phyloP scores from a whole-genome alignment of 2,113 vertebrate genomes.

The Tachuris rubrigastra region DNA sequence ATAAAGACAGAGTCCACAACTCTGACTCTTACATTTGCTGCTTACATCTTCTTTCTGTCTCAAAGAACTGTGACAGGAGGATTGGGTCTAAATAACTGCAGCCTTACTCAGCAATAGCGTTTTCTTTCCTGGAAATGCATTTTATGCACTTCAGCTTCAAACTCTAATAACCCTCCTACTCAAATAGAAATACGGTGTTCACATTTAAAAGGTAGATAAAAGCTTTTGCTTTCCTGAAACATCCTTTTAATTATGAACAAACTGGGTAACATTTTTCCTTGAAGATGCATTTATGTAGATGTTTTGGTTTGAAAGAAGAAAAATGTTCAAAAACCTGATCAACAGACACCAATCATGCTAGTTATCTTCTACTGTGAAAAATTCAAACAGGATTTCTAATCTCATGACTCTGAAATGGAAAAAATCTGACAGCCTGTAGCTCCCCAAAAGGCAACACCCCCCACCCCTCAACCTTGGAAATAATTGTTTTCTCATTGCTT shows the following conservation, averaged over 20 bases:
- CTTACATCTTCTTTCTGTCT: background rate
- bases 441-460: background rate
- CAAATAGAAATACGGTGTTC: background rate
- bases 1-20: background rate
- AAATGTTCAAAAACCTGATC: background rate
- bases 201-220: background rate
- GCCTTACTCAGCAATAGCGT: background rate
- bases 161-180: background rate
- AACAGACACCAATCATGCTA: background rate
- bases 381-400: background rate
- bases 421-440: background rate
- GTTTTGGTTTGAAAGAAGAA: background rate
- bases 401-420: background rate
- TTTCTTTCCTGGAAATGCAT: background rate
- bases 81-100: background rate
- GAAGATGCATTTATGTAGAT: background rate
- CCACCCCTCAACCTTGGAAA: background rate
- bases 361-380: background rate
- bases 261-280: background rate
- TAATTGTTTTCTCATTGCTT: background rate
- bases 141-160: background rate
- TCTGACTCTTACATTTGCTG: background rate
- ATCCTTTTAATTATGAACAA: background rate
- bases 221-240: background rate
- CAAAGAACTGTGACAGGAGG: background rate